Evolutionary conservation across 2,888 invertebrate species (phyloP).

Genomic region (Cecidostiba fungosa): DNA sequence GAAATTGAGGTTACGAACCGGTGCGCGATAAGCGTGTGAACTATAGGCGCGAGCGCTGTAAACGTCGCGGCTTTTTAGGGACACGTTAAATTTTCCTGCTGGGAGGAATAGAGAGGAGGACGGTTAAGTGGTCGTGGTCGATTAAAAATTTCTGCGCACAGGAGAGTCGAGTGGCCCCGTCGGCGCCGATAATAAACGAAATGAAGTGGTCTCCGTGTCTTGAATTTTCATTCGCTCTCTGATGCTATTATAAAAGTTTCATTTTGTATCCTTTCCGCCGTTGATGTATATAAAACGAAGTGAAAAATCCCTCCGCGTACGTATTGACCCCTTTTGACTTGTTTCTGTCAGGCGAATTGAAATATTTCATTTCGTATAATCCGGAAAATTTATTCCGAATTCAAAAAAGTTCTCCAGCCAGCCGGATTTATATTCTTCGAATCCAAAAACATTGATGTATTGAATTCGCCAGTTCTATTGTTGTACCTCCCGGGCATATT

Average conservation of each 20-base stretch:
- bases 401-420: background rate
- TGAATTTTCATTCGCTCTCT: background rate
- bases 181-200: constrained; percentile 9
- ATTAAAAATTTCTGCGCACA: constrained; percentile 50
- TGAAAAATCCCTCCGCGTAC: background rate
- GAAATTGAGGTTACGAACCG: constrained; percentile 52
- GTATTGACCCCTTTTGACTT: background rate
- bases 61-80: constrained; percentile 58
- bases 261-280: background rate
- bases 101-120: background rate
- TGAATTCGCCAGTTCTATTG: background rate
- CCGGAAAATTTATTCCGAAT: background rate
- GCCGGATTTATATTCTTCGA: background rate
- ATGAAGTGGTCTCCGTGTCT: constrained; percentile 1
- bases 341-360: background rate
- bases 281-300: background rate
- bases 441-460: background rate
- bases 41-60: constrained; percentile 39
- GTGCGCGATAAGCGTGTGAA: constrained; percentile 54
- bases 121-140: constrained; percentile 50
- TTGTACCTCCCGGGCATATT: background rate
- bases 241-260: background rate
- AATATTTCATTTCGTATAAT: constrained; percentile 8
- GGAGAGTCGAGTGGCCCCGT: constrained; percentile 15
- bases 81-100: constrained; percentile 45